phyloP scores from a whole-genome alignment of 2,888 invertebrate species.

The Actias luna region DNA sequence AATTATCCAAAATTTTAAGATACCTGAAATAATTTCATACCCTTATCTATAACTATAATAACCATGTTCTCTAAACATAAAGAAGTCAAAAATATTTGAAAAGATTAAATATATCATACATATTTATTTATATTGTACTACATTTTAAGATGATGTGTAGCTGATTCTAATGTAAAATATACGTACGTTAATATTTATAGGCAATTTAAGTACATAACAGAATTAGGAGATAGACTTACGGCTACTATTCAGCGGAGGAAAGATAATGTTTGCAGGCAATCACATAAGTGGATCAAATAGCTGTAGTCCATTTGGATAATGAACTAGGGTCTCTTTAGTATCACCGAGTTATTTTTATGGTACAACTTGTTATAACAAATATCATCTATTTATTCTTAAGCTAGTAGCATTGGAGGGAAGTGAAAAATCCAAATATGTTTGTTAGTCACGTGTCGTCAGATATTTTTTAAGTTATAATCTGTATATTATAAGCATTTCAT shows the following conservation, averaged over 20 bases:
- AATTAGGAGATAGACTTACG: slow-evolving; percentile 80
- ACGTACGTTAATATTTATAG: slow-evolving; percentile 60
- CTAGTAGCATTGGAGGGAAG: slow-evolving; percentile 3
- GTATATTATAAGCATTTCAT: too few relatives aligned
- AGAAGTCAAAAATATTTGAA: too few relatives aligned
- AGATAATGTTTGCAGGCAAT: slow-evolving; percentile 81
- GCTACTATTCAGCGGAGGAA: slow-evolving; percentile 74
- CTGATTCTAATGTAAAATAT: slow-evolving; percentile 37
- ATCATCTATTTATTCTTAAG: slow-evolving; percentile 35
- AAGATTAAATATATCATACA: neutral
- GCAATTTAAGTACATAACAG: slow-evolving; percentile 57
- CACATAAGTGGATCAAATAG: slow-evolving; percentile 82
- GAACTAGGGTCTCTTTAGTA: slow-evolving; percentile 74
- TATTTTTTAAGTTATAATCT: too few relatives aligned
- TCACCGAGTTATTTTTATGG: slow-evolving; percentile 62
- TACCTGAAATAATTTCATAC: too few relatives aligned
- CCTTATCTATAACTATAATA: too few relatives aligned
- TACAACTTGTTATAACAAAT: slow-evolving; percentile 57
- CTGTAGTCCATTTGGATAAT: slow-evolving; percentile 81
- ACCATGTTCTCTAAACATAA: too few relatives aligned
- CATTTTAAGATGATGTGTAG: neutral
- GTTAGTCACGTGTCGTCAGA: neutral
- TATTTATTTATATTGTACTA: neutral
- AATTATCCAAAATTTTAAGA: too few relatives aligned
- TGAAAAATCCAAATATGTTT: neutral